Percentiles rank a stretch among this genome's conserved stretches.
phyloP scores from a whole-genome alignment of 2,888 invertebrate genomes.

The Dione vanillae region DNA sequence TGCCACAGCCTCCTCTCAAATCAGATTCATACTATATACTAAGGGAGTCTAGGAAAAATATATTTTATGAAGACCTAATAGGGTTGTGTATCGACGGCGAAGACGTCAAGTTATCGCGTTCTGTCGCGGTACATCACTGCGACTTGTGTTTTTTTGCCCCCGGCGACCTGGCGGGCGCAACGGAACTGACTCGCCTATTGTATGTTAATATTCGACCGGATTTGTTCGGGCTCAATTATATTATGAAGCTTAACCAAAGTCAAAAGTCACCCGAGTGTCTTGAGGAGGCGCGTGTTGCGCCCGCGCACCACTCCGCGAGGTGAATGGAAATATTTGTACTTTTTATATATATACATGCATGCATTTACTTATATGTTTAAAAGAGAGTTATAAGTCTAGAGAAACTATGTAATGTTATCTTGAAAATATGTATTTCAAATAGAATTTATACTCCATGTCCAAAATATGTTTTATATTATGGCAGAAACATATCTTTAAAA shows the following conservation, averaged over 20 bases:
- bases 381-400: too few relatives aligned
- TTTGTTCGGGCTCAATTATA: conserved; percentile 83
- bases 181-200: conserved; percentile 82
- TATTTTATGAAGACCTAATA: conserved; percentile 40
- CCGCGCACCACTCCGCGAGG: conserved; percentile 23
- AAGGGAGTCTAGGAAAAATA: conserved; percentile 32
- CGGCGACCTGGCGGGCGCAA: conserved; percentile 79
- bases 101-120: conserved; percentile 50
- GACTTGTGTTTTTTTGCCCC: conserved; percentile 82
- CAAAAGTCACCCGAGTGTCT: conserved; percentile 80
- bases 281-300: conserved; percentile 58
- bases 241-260: conserved; percentile 83
- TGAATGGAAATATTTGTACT: background rate
- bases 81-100: conserved; percentile 49
- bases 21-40: conserved; percentile 50
- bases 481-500: too few relatives aligned
- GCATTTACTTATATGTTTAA: too few relatives aligned
- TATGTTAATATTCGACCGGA: conserved; percentile 83
- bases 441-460: too few relatives aligned
- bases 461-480: too few relatives aligned
- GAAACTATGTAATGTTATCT: too few relatives aligned
- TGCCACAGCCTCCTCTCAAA: conserved; percentile 72
- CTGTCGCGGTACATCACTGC: conserved; percentile 55
- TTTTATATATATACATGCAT: background rate
- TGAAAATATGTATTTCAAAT: too few relatives aligned